Percentiles rank a stretch among this genome's conserved stretches.
These are phyloP conservation scores for Capromys pilorides DNA, from an alignment of 2,797 vertebrate genomes.

Conservation along the genomic window DNA sequence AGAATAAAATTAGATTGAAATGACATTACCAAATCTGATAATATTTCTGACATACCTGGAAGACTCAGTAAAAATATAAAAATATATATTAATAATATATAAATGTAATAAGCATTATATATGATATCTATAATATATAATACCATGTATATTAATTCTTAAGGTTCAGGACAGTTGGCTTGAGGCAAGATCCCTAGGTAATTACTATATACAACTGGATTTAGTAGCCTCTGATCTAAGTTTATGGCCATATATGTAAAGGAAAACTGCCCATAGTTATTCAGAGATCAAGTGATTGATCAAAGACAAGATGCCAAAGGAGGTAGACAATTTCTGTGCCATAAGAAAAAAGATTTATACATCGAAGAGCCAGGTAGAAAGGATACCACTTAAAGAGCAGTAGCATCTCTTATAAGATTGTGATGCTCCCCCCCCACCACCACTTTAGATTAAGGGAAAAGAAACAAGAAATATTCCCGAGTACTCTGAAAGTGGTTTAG, in stretches of 20 bases:
- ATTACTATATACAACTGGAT: background rate
- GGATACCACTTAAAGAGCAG: background rate
- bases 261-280: background rate
- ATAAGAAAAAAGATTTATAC: background rate
- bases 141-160: background rate
- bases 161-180: background rate
- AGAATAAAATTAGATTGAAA: constrained; percentile 15
- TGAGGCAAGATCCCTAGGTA: background rate
- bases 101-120: no score
- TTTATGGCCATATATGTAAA: background rate
- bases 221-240: constrained; percentile 17
- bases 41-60: constrained; percentile 21
- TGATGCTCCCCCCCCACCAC: background rate
- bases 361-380: background rate
- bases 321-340: background rate
- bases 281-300: constrained; percentile 17
- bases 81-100: no score
- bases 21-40: constrained; percentile 9
- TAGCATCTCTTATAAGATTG: background rate
- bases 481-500: constrained; percentile 26
- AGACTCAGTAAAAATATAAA: background rate
- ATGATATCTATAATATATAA: no score
- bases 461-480: background rate
- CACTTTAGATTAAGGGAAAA: background rate
- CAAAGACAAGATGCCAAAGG: background rate